Conservation (phyloP, 2,888 invertebrate genomes). For the Philereme vetulata region DNA sequence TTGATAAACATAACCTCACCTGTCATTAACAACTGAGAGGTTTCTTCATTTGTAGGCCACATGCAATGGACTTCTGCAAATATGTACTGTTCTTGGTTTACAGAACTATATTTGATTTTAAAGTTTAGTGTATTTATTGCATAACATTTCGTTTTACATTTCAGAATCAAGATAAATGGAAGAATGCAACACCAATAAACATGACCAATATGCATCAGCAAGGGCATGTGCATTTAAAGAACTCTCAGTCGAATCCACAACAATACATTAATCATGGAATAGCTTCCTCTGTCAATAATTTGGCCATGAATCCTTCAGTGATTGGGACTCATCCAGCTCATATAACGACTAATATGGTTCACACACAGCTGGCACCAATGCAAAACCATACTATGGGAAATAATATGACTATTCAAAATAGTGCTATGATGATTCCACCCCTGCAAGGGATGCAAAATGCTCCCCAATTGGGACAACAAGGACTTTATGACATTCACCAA, state of each 20-base stretch:
- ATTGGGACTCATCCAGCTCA: slow-evolving; percentile 78
- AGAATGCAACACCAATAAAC: slow-evolving; percentile 86
- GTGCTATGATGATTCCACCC: slow-evolving; percentile 79
- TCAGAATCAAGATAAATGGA: slow-evolving; percentile 94
- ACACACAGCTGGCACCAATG: slow-evolving; percentile 81
- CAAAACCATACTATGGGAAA: slow-evolving; percentile 77
- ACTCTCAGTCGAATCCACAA: slow-evolving; percentile 80
- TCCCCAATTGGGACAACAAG: slow-evolving; percentile 79
- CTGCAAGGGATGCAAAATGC: slow-evolving; percentile 80
- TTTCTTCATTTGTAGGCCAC: not conserved
- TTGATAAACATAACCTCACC: slow-evolving; percentile 48
- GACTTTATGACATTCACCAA: slow-evolving; percentile 78
- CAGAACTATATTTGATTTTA: too few species aligned
- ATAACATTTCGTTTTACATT: slow-evolving; percentile 51
- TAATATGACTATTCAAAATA: slow-evolving; percentile 72
- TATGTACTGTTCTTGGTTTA: too few species aligned
- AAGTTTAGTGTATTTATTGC: not conserved
- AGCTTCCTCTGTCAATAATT: slow-evolving; percentile 74
- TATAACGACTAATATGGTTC: slow-evolving; percentile 78
- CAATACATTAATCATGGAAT: slow-evolving; percentile 78
- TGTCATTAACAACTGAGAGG: slow-evolving; percentile 12
- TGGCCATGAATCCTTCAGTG: slow-evolving; percentile 77
- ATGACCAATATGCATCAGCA: slow-evolving; percentile 84
- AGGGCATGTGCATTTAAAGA: slow-evolving; percentile 76
- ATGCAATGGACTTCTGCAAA: not conserved